Evolutionary conservation across 2,888 invertebrate genomes (phyloP).

Genomic region (Stenichneumon culpator): DNA sequence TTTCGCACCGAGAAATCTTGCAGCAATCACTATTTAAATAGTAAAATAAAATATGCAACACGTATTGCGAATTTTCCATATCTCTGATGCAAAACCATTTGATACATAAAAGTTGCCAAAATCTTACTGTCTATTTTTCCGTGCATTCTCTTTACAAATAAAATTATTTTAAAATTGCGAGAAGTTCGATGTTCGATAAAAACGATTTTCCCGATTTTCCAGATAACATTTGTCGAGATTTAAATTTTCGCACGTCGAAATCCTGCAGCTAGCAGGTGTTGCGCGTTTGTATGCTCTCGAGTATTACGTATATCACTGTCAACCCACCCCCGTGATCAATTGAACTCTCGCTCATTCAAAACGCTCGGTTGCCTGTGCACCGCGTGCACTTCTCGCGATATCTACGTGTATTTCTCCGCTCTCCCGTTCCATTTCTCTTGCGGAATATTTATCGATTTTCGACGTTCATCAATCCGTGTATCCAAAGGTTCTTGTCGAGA

Average conservation of each 20-base stretch:
- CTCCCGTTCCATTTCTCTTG: conserved; percentile 22
- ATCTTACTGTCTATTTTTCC: neutral
- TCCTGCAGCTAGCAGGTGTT: neutral
- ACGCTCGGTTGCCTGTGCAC: conserved; percentile 9
- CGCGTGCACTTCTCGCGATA: conserved; percentile 1
- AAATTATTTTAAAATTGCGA: no score
- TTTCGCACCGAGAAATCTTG: conserved; percentile 9
- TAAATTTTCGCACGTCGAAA: conserved; percentile 2
- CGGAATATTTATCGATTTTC: conserved; percentile 28
- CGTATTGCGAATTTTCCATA: no score
- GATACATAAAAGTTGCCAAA: no score
- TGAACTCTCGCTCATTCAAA: conserved; percentile 9
- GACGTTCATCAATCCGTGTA: neutral
- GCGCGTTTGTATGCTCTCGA: neutral
- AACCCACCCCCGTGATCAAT: conserved; percentile 17
- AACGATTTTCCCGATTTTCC: no score
- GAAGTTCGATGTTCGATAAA: no score
- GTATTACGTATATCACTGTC: neutral
- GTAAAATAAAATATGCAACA: no score
- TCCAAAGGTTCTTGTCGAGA: conserved; percentile 9
- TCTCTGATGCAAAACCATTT: no score
- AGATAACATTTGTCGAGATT: neutral
- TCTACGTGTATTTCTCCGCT: neutral
- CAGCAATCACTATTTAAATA: neutral
- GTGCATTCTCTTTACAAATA: neutral